A percentile compares a stretch with the other conserved stretches of the same genome.
These are phyloP conservation scores for Micrastur ruficollis DNA, from an alignment of 2,797 vertebrate genomes.

Conservation along the genomic window DNA sequence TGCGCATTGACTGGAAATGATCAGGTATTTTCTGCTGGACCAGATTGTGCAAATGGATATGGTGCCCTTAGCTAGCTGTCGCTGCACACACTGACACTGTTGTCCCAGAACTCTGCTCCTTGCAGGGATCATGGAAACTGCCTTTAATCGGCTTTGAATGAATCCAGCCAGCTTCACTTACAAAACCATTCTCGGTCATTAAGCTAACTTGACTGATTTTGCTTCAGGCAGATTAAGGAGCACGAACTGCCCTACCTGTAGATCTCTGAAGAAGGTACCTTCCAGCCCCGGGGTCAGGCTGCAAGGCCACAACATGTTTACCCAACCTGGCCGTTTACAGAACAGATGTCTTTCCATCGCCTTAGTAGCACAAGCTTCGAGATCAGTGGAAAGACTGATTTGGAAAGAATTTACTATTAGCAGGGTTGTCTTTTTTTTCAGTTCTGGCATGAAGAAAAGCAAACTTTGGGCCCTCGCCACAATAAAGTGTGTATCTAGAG, in stretches of 20 bases:
- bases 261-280: background rate
- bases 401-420: background rate
- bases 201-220: background rate
- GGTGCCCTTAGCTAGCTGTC: background rate
- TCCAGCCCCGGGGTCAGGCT: background rate
- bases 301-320: background rate
- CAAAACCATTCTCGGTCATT: background rate
- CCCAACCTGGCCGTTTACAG: background rate
- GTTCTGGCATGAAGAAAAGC: background rate
- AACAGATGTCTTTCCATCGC: background rate
- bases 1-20: background rate
- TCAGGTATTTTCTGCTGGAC: background rate
- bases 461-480: background rate
- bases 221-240: background rate
- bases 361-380: background rate
- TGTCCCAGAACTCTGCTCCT: background rate
- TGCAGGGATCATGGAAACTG: background rate
- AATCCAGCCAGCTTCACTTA: background rate
- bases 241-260: background rate
- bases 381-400: background rate
- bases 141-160: background rate
- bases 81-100: accelerated
- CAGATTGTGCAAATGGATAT: background rate
- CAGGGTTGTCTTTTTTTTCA: background rate
- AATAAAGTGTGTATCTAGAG: background rate